These are phyloP conservation scores for Tragelaphus strepsiceros DNA, from an alignment of 2,113 vertebrate genomes.

Conservation along the genomic window DNA sequence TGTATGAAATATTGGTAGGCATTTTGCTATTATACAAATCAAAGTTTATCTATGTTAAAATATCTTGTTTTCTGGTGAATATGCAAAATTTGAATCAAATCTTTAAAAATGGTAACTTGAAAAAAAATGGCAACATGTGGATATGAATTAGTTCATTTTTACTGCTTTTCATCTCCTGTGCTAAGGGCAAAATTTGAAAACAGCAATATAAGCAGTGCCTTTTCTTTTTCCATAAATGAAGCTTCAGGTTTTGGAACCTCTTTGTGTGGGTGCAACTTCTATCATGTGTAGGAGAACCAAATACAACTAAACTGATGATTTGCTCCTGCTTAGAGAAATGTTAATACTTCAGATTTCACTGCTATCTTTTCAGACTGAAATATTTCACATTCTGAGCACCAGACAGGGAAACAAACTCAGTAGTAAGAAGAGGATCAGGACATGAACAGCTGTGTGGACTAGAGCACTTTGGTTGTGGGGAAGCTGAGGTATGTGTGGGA, in stretches of 20 bases:
- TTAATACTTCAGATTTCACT: background rate
- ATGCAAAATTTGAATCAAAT: background rate
- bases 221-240: background rate
- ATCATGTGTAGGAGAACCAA: background rate
- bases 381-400: background rate
- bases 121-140: background rate
- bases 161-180: background rate
- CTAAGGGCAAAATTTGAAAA: background rate
- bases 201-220: background rate
- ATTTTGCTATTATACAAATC: background rate
- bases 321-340: background rate
- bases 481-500: background rate
- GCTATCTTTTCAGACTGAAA: background rate
- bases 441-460: background rate
- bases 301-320: background rate
- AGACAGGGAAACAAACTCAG: background rate
- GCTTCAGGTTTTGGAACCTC: background rate
- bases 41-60: background rate
- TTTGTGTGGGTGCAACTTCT: background rate
- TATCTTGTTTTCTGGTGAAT: background rate
- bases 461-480: background rate
- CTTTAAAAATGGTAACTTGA: background rate
- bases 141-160: background rate
- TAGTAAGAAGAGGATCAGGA: background rate
- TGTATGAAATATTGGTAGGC: background rate